phyloP scores from a whole-genome alignment of 1,140 invertebrate genomes.

The Acarapis woodi region DNA sequence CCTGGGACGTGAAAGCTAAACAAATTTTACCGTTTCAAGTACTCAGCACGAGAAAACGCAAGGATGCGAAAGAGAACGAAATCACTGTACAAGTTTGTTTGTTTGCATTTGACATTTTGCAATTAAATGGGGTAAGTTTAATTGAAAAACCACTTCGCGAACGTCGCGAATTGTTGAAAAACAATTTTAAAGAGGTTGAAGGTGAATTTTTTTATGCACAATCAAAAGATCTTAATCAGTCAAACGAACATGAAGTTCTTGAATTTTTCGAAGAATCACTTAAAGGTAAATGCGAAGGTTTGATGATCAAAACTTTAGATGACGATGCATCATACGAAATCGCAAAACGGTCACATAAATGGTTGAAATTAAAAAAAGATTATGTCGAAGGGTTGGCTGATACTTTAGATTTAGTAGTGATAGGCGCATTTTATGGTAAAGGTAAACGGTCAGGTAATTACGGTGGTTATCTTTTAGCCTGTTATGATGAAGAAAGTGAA shows the following conservation, averaged over 20 bases:
- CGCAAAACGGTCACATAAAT: conserved; percentile 80
- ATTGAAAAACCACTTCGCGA: conserved; percentile 45
- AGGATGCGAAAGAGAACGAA: conserved; percentile 57
- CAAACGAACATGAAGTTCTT: conserved; percentile 66
- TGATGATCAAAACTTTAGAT: conserved; percentile 93
- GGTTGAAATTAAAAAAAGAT: conserved; percentile 52
- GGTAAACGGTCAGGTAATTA: conserved; percentile 79
- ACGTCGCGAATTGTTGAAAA: conserved; percentile 37
- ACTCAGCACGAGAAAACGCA: conserved; percentile 76
- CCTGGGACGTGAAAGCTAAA: conserved; percentile 66
- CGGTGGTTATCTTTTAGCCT: conserved; percentile 88
- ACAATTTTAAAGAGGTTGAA: conserved; percentile 28
- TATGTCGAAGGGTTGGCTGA: conserved; percentile 29
- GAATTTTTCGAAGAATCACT: conserved; percentile 84
- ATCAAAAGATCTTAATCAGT: conserved; percentile 35
- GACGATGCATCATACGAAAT: conserved; percentile 77
- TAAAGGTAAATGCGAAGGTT: conserved; percentile 85
- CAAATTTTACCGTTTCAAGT: conserved; percentile 91
- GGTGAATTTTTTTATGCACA: conserved; percentile 71
- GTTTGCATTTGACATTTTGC: conserved; percentile 89
- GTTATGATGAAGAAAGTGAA: conserved; percentile 72
- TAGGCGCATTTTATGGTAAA: conserved; percentile 75
- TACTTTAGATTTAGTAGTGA: conserved; percentile 45
- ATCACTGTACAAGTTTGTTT: conserved; percentile 94
- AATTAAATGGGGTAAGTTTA: conserved; percentile 62